A percentile compares a stretch with the other conserved stretches of the same genome.
Evolutionary conservation across 1,140 invertebrate genomes (phyloP).

Genomic region (Bemisia tabaci): DNA sequence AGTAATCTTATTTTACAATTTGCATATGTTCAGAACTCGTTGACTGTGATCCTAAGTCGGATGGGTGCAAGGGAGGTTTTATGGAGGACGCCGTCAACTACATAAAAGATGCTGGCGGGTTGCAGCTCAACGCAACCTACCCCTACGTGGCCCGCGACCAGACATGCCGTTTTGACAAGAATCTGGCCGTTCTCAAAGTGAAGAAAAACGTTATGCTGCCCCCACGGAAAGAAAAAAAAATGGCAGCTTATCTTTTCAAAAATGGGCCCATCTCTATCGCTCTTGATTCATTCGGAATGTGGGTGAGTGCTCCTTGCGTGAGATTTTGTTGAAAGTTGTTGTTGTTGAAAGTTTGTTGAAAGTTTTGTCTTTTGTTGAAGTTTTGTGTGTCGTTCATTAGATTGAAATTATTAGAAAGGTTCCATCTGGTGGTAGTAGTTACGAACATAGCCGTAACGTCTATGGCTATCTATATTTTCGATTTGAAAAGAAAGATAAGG

Average conservation of each 20-base stretch:
- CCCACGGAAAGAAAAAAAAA: background rate
- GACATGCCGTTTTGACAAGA: background rate
- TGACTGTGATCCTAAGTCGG: background rate
- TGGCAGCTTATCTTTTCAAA: background rate
- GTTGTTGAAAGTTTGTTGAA: no score
- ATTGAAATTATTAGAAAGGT: no score
- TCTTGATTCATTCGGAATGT: background rate
- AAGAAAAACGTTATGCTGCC: background rate
- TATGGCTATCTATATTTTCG: no score
- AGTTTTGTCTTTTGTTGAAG: no score
- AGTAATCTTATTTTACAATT: no score
- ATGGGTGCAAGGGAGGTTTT: background rate
- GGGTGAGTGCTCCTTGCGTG: no score
- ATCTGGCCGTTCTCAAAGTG: background rate
- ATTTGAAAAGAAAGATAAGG: no score
- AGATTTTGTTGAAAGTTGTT: no score
- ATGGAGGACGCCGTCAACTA: background rate
- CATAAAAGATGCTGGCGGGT: background rate
- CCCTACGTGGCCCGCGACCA: background rate
- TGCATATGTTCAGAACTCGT: background rate
- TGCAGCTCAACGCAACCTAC: background rate
- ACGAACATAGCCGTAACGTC: no score
- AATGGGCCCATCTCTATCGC: background rate
- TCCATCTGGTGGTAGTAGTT: no score
- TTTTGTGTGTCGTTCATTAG: no score